These are phyloP conservation scores for Oryzias woworae DNA, from an alignment of 2,113 vertebrate species.

Conservation along the genomic window DNA sequence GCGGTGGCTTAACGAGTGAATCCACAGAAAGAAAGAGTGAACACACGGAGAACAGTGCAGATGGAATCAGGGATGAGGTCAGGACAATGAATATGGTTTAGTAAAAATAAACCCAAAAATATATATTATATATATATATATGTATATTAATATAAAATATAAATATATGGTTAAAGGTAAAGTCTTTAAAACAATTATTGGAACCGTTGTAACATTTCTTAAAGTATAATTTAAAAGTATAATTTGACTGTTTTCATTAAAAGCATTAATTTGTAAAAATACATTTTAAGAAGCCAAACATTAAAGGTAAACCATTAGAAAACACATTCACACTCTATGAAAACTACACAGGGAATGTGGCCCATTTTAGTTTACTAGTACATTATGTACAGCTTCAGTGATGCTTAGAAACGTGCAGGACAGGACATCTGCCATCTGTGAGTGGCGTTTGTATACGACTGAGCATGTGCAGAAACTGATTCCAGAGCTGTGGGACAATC, in stretches of 20 bases:
- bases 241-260: no score
- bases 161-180: no score
- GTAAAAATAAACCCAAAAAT: no score
- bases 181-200: no score
- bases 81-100: no score
- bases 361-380: neutral
- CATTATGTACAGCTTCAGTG: conserved; percentile 8
- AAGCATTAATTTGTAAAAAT: no score
- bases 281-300: neutral
- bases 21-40: conserved; percentile 12
- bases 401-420: conserved; percentile 7
- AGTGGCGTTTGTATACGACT: conserved; percentile 26
- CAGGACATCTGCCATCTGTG: conserved; percentile 45
- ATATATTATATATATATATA: no score
- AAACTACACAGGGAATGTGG: conserved; percentile 1
- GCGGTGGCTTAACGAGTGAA: conserved; percentile 51
- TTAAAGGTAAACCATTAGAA: neutral
- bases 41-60: neutral
- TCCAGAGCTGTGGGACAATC: conserved; percentile 46
- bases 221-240: no score
- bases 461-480: conserved; percentile 54
- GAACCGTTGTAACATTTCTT: no score
- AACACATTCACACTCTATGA: neutral
- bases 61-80: neutral
- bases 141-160: no score